Percentiles rank a stretch among this genome's conserved stretches.
Evolutionary conservation across 2,888 invertebrate species (phyloP).

Genomic region (Folsomia manolachei): DNA sequence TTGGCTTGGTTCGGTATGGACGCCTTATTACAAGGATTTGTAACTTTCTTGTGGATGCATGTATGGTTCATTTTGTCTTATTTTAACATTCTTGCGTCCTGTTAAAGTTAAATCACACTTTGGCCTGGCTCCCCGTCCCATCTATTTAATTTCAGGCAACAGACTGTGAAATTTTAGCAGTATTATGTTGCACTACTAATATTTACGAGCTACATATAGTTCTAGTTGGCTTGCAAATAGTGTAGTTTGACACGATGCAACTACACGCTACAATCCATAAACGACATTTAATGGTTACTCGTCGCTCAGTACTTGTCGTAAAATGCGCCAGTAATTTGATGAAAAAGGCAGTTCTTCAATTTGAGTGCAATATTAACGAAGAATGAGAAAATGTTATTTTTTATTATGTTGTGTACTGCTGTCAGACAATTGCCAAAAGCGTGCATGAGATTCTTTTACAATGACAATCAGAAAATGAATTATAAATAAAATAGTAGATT

Average conservation of each 20-base stretch:
- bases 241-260: background rate
- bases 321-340: background rate
- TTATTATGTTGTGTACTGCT: too few species aligned
- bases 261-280: background rate
- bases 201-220: too few species aligned
- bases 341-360: background rate
- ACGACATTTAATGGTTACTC: background rate
- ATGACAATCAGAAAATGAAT: too few species aligned
- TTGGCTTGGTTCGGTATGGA: background rate
- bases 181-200: background rate
- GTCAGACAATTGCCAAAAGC: too few species aligned
- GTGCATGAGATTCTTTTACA: too few species aligned
- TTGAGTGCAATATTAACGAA: too few species aligned
- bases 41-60: constrained; percentile 11
- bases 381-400: too few species aligned
- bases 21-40: constrained; percentile 25
- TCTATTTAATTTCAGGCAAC: background rate
- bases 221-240: background rate
- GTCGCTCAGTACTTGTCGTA: constrained; percentile 7
- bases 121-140: background rate
- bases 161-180: background rate
- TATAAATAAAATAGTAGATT: too few species aligned
- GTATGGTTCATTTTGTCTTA: constrained; percentile 22
- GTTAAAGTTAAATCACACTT: background rate
- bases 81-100: constrained; percentile 12